A percentile compares a stretch with the other conserved stretches of the same genome.
phyloP scores from a whole-genome alignment of 2,888 invertebrate species.

The Pammene fasciana region DNA sequence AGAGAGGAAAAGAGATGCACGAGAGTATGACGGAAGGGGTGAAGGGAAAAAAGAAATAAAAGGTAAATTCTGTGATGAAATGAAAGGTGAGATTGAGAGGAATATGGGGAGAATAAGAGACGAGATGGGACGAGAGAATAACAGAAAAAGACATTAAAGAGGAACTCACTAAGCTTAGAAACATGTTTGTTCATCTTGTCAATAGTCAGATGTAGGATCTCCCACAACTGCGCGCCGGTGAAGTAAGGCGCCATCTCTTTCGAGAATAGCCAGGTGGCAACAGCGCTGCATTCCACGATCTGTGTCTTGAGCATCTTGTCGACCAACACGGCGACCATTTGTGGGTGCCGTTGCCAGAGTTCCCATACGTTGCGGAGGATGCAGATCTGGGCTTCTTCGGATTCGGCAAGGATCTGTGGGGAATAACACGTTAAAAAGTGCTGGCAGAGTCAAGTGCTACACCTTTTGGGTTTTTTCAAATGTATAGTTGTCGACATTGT shows the following conservation, averaged over 20 bases:
- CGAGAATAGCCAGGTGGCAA: conserved; percentile 99
- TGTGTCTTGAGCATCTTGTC: conserved; percentile 99
- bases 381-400: conserved; percentile 97
- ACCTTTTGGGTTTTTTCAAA: no score
- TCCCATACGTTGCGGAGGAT: conserved; percentile 96
- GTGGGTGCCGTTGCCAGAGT: conserved; percentile 97
- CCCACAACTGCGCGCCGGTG: conserved; percentile 98
- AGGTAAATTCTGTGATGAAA: no score
- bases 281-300: conserved; percentile 97
- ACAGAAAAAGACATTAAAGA: no score
- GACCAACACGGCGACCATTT: conserved; percentile 97
- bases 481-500: no score
- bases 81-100: no score
- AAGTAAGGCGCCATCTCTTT: conserved; percentile 96
- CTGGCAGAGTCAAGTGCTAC: no score
- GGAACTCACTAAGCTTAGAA: conserved; percentile 87
- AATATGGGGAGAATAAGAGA: no score
- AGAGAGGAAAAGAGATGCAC: no score
- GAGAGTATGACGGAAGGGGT: no score
- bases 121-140: no score
- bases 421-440: not conserved
- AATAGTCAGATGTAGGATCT: conserved; percentile 96
- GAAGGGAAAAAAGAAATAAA: no score
- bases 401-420: conserved; percentile 91
- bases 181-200: conserved; percentile 99